Evolutionary conservation across 2,797 vertebrate species (phyloP).

Genomic region (Bradypodion pumilum): DNA sequence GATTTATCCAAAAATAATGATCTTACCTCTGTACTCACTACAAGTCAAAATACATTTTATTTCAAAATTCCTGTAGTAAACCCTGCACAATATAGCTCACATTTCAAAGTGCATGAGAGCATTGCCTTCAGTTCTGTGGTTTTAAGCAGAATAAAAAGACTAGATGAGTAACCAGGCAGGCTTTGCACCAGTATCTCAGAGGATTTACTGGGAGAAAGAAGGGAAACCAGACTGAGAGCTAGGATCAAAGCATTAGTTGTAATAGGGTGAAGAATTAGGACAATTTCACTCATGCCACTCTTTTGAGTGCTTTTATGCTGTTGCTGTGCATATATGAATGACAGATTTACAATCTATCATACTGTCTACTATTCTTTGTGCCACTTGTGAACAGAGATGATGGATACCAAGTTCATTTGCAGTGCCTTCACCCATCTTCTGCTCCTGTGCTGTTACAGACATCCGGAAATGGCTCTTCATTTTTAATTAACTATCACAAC

Average conservation of each 20-base stretch:
- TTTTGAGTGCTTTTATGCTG: too few relatives aligned
- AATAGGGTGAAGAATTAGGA: neutral
- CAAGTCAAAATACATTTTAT: neutral
- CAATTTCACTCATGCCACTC: neutral
- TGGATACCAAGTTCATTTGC: neutral
- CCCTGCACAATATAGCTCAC: neutral
- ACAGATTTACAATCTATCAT: neutral
- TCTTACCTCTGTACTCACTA: neutral
- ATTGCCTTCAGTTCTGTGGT: neutral
- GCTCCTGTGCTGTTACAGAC: neutral
- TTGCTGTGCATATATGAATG: neutral
- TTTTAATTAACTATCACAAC: too few relatives aligned
- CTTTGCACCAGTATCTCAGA: neutral
- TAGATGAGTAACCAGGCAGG: neutral
- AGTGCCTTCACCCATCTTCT: too few relatives aligned
- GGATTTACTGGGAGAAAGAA: constrained; percentile 4
- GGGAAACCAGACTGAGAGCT: neutral
- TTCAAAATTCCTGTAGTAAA: neutral
- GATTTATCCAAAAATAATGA: too few relatives aligned
- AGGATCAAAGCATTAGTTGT: neutral
- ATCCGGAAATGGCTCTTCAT: neutral
- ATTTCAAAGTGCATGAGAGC: neutral
- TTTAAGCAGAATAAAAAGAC: constrained; percentile 29
- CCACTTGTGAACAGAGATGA: neutral
- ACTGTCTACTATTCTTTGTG: neutral